Base-by-base conservation (phyloP, 2,113 vertebrate species). In the Mirza zaza region DNA sequence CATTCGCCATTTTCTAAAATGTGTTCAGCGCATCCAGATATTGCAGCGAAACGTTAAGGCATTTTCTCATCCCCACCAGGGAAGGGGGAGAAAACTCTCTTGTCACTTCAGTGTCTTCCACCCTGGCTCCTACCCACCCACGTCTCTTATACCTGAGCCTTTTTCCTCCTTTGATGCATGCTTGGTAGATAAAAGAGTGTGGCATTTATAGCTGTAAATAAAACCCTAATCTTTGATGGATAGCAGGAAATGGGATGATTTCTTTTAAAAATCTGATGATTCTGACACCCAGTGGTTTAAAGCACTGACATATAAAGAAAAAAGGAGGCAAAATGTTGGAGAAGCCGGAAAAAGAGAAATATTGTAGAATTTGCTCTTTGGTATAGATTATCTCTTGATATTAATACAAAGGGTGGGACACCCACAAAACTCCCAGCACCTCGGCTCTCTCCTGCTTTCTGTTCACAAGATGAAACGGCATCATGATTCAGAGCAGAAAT, bases 241-340 rank as follows among this genome's bases (percentile, higher is more conserved):
- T 0, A 52, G 32, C 32, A 90, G 65, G 57, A 94, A 82, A 84
- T 50, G 3, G 29, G 52, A 76, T 32, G 39, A 90, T 59, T 79
- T 71, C 8, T 86, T 76, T 81, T 34, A 91, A 91, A 91, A 81
- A 91, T 75, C 80, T 42, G 29, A 48, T 6, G 48, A 84, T 32
- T 59, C 50, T 94, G 92, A 91, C 86, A 91, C 27, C 82, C 71
- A 45, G 76, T 93, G 50, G 65, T 87, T 87, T 65, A 80, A 92
- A 76, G 32, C 63, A 85, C 50, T 79, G 34, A 27, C n/a, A 29
- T 1, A 63, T 20, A 73, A 50, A 79, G 45, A 52, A 65, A 85
- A 81, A 50, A 50, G 39, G 3, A 45, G 32, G 29, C 21, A 70
- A 63, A 79, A 27, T 23, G 6, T 77, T 52, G n/a, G 2, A 84